phyloP scores from a whole-genome alignment of 2,888 invertebrate genomes.

The Sialis fuliginosa region DNA sequence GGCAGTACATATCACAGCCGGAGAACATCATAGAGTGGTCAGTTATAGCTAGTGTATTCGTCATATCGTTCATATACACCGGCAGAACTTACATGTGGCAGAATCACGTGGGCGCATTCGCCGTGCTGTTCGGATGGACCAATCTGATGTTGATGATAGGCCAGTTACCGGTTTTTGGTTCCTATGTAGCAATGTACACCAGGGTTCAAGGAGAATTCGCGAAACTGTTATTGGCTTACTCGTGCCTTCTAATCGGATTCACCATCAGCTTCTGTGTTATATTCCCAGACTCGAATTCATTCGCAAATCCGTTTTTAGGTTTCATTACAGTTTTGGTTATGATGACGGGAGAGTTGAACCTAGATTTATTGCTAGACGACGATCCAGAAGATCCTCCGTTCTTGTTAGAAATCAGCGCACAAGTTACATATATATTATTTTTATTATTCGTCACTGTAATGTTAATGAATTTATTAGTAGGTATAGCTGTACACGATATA shows the following conservation, averaged over 20 bases:
- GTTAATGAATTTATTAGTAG: constrained; percentile 69
- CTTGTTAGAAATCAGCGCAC: constrained; percentile 60
- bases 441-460: constrained; percentile 71
- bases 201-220: constrained; percentile 76
- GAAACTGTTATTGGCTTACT: constrained; percentile 69
- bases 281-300: constrained; percentile 65
- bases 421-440: constrained; percentile 65
- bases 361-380: constrained; percentile 57
- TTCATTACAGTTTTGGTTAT: constrained; percentile 71
- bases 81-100: constrained; percentile 67
- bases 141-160: constrained; percentile 86
- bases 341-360: constrained; percentile 76
- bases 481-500: constrained; percentile 77
- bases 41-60: constrained; percentile 66
- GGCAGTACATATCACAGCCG: constrained; percentile 64
- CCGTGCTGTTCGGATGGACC: constrained; percentile 72
- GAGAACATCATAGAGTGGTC: constrained; percentile 82
- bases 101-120: constrained; percentile 73
- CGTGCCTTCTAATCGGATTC: constrained; percentile 69
- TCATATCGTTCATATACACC: constrained; percentile 66
- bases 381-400: constrained; percentile 61
- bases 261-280: constrained; percentile 79
- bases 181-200: constrained; percentile 82
- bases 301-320: constrained; percentile 70
- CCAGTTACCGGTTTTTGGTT: constrained; percentile 71